Evolutionary conservation across 2,113 vertebrate genomes (phyloP).

Genomic region (Erpornis zantholeuca): DNA sequence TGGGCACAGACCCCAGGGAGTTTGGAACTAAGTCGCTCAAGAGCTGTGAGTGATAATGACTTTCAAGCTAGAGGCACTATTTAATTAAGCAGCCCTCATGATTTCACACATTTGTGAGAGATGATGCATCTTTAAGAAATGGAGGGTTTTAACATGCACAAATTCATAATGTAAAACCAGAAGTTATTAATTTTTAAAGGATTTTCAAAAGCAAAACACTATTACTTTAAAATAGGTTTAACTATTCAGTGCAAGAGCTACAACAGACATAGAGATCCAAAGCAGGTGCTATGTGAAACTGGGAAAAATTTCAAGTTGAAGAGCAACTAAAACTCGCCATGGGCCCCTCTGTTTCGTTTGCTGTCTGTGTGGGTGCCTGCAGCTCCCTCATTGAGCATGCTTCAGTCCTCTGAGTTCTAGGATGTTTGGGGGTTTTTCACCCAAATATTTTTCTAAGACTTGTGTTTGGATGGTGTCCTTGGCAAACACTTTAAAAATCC

Average conservation of each 20-base stretch:
- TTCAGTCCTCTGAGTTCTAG: neutral
- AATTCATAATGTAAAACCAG: neutral
- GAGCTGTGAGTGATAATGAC: neutral
- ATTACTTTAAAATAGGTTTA: neutral
- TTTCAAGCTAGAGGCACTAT: neutral
- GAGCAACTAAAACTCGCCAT: rapidly evolving
- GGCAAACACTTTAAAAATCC: neutral
- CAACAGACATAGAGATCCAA: neutral
- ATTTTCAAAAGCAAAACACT: neutral
- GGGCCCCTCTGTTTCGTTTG: neutral
- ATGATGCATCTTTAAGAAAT: neutral
- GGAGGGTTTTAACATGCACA: neutral
- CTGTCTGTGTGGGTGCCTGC: neutral
- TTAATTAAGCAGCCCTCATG: neutral
- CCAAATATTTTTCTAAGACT: rapidly evolving
- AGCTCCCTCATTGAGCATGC: rapidly evolving
- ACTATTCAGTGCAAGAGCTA: neutral
- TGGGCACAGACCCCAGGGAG: neutral
- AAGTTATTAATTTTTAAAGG: neutral
- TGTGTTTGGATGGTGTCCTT: rapidly evolving
- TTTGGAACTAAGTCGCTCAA: neutral
- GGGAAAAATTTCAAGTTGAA: neutral
- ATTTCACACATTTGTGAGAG: neutral
- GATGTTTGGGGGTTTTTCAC: rapidly evolving
- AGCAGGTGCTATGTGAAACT: neutral